These are phyloP conservation scores for Nanorana parkeri DNA, from an alignment of 2,113 vertebrate genomes.

Conservation along the genomic window DNA sequence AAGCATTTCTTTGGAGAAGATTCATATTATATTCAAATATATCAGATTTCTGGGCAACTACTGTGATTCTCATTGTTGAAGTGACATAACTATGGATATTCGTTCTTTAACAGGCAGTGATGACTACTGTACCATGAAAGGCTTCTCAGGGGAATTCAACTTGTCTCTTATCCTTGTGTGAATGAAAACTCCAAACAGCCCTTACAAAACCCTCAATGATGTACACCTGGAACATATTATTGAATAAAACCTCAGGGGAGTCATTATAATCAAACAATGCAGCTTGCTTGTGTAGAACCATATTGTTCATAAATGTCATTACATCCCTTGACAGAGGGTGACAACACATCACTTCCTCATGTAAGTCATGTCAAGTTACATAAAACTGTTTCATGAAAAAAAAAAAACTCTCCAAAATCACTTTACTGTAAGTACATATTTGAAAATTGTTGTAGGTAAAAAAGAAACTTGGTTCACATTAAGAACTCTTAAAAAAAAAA, in stretches of 20 bases:
- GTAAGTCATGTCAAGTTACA: background rate
- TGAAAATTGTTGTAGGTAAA: too few relatives aligned
- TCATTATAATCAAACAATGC: conserved; percentile 31
- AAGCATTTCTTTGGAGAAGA: too few relatives aligned
- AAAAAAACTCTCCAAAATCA: too few relatives aligned
- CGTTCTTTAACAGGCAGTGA: background rate
- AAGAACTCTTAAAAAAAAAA: too few relatives aligned
- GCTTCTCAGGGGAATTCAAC: background rate
- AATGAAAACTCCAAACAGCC: conserved; percentile 11
- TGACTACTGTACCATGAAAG: background rate
- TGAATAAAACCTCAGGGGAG: conserved; percentile 30
- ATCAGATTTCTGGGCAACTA: too few relatives aligned
- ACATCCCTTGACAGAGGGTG: conserved; percentile 18
- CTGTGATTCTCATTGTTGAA: background rate
- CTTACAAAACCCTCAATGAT: conserved; percentile 1
- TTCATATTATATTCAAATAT: too few relatives aligned
- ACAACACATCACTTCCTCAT: conserved; percentile 21
- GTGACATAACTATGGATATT: background rate
- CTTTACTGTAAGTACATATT: too few relatives aligned
- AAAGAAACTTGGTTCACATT: too few relatives aligned
- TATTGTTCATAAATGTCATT: conserved; percentile 40
- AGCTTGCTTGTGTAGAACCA: conserved; percentile 20
- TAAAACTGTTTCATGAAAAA: background rate
- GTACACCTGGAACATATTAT: conserved; percentile 25
- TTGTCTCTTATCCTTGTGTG: background rate